Percentiles rank a stretch among this genome's conserved stretches.
Conservation (phyloP, 2,888 invertebrate species). For the Andrena haemorrhoa region DNA sequence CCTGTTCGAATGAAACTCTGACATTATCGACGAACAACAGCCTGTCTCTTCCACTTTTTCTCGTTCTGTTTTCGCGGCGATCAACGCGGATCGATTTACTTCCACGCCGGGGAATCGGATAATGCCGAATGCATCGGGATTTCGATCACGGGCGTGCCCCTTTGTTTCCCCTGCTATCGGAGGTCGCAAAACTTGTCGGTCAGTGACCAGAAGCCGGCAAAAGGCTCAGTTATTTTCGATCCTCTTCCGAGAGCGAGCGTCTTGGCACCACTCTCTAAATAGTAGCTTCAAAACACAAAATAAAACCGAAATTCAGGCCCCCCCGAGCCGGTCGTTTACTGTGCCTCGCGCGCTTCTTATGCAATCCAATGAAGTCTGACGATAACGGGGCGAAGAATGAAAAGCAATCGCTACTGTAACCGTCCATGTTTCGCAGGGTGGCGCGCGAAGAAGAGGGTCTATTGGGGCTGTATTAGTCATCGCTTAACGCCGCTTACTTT, state of each 20-base stretch:
- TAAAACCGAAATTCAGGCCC: conserved; percentile 56
- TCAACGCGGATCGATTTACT: not conserved
- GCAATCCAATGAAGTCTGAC: not conserved
- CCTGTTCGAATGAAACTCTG: too few relatives aligned
- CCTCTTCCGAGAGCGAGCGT: conserved; percentile 57
- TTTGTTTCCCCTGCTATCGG: conserved; percentile 46
- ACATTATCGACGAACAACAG: too few relatives aligned
- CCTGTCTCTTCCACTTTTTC: too few relatives aligned
- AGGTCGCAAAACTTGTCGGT: conserved; percentile 63
- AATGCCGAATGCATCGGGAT: not conserved
- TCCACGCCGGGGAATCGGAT: not conserved
- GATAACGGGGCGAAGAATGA: not conserved
- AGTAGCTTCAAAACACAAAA: conserved; percentile 68
- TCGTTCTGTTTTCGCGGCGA: too few relatives aligned
- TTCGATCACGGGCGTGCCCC: not conserved
- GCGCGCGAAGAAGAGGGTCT: not conserved
- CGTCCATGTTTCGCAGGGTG: not conserved
- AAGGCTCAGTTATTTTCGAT: conserved; percentile 69
- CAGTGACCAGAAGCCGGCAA: conserved; percentile 67
- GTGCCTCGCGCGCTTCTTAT: conserved; percentile 6
- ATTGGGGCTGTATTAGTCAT: conserved; percentile 37
- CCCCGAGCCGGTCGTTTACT: conserved; percentile 2
- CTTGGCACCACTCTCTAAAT: conserved; percentile 71
- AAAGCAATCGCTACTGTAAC: not conserved
- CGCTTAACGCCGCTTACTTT: not conserved